Evolutionary conservation across 2,888 invertebrate genomes (phyloP).

Genomic region (Xiphydria camelus): DNA sequence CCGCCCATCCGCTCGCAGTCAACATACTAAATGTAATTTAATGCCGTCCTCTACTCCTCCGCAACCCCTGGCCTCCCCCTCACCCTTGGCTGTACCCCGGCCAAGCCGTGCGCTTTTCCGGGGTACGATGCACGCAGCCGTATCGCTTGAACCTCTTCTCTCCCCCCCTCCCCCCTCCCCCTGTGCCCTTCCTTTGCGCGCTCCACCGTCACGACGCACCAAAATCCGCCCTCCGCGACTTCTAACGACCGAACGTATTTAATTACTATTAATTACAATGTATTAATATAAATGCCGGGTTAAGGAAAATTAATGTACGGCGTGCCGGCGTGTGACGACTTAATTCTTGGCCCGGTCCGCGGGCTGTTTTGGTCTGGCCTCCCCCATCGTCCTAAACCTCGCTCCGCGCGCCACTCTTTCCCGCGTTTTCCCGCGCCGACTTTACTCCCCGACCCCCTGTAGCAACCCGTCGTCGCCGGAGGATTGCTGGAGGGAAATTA

Average conservation of each 20-base stretch:
- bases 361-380: no score
- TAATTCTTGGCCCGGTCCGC: constrained; percentile 2
- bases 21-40: constrained; percentile 42
- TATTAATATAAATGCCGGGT: constrained; percentile 46
- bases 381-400: no score
- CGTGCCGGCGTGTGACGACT: constrained; percentile 5
- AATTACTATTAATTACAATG: constrained; percentile 47
- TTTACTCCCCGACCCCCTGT: no score
- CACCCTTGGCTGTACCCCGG: no score
- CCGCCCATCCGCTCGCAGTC: constrained; percentile 15
- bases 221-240: neutral
- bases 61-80: neutral
- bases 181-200: neutral
- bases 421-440: no score
- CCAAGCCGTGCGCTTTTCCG: no score
- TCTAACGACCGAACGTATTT: constrained; percentile 37
- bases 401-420: no score
- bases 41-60: constrained; percentile 26
- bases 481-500: neutral
- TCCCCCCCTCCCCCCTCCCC: constrained; percentile 5
- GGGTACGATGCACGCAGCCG: no score
- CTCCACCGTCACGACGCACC: neutral
- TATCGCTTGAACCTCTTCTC: no score
- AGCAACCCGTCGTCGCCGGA: no score
- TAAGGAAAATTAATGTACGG: constrained; percentile 45